These are phyloP conservation scores for Ylistrum balloti DNA, from an alignment of 1,140 invertebrate species.

Conservation along the genomic window DNA sequence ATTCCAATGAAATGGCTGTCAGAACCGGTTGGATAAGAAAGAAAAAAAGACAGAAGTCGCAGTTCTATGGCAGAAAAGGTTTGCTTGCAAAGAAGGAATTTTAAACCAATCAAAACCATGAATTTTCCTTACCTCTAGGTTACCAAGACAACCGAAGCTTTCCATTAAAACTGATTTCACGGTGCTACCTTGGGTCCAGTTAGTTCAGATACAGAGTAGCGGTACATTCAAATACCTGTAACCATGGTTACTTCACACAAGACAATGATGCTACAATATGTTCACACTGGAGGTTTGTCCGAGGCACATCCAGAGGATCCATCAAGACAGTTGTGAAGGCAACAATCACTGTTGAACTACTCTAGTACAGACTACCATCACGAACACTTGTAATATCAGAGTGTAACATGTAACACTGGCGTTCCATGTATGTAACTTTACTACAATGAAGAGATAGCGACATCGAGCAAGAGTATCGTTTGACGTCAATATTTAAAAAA, in stretches of 20 bases:
- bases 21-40: neutral
- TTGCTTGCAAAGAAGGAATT: conserved; percentile 16
- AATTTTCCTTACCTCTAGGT: neutral
- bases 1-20: neutral
- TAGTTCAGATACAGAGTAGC: neutral
- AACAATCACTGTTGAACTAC: neutral
- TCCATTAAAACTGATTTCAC: neutral
- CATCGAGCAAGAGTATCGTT: no score
- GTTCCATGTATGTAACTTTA: no score
- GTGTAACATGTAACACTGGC: no score
- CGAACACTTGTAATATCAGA: no score
- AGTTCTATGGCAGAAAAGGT: neutral
- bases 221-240: neutral
- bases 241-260: neutral
- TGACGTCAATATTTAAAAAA: no score
- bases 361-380: no score
- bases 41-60: neutral
- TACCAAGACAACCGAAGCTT: conserved; percentile 8
- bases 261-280: neutral
- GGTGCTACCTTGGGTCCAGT: neutral
- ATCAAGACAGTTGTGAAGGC: neutral
- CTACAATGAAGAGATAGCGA: no score
- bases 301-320: neutral
- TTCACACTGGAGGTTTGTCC: neutral
- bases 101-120: neutral